Percentiles rank a stretch among this genome's conserved stretches.
phyloP scores from a whole-genome alignment of 2,113 vertebrate genomes.

The Uria lomvia region DNA sequence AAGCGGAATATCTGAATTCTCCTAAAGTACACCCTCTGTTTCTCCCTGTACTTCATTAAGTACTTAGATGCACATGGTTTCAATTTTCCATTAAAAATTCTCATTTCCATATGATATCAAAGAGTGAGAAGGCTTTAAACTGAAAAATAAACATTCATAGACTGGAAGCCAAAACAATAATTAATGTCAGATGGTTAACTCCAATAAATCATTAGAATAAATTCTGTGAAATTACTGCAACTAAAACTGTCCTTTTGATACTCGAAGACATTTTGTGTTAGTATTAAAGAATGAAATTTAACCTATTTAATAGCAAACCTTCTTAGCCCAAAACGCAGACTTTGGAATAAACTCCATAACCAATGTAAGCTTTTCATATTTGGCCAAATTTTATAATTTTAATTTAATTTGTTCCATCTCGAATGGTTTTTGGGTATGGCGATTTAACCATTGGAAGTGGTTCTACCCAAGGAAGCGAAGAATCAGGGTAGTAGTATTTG shows the following conservation, averaged over 20 bases:
- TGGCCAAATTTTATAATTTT: background rate
- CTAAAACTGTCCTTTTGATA: slow-evolving; percentile 76
- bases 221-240: slow-evolving; percentile 80
- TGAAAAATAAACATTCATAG: slow-evolving; percentile 88
- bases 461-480: slow-evolving; percentile 65
- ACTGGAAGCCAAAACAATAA: slow-evolving; percentile 89
- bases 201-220: slow-evolving; percentile 86
- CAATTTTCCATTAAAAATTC: slow-evolving; percentile 90
- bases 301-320: slow-evolving; percentile 30
- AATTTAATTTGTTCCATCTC: slow-evolving; percentile 1
- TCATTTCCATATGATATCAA: slow-evolving; percentile 97
- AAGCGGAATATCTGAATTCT: slow-evolving; percentile 75
- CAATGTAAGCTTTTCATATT: background rate
- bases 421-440: slow-evolving; percentile 68
- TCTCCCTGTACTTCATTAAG: slow-evolving; percentile 92
- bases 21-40: slow-evolving; percentile 74
- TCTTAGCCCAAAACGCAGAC: background rate
- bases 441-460: slow-evolving; percentile 74
- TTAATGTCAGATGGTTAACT: slow-evolving; percentile 86
- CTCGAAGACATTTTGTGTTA: slow-evolving; percentile 70
- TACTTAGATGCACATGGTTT: slow-evolving; percentile 89
- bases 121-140: slow-evolving; percentile 88
- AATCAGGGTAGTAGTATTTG: background rate
- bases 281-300: slow-evolving; percentile 59
- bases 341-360: slow-evolving; percentile 35